Conservation (phyloP, 1,140 invertebrate species). For the Oreohelix idahoensis region DNA sequence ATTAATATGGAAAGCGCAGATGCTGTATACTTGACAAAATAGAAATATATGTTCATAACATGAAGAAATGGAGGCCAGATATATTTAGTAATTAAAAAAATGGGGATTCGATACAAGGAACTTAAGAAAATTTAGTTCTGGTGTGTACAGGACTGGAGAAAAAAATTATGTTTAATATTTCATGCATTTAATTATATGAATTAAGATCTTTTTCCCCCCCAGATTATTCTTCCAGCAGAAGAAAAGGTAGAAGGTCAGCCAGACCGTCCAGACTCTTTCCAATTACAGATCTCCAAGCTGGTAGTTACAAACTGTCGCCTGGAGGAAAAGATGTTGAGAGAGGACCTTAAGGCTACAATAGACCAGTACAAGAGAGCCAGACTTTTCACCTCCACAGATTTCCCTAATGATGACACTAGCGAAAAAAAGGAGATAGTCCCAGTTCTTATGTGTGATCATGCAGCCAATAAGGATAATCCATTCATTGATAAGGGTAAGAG, state of each 20-base stretch:
- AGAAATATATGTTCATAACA: too few species aligned
- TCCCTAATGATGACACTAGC: constrained; percentile 81
- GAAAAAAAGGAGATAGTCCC: constrained; percentile 76
- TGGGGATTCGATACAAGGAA: too few species aligned
- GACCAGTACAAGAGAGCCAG: constrained; percentile 81
- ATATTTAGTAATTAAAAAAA: too few species aligned
- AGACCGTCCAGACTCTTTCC: constrained; percentile 86
- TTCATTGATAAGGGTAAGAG: constrained; percentile 47
- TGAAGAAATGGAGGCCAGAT: too few species aligned
- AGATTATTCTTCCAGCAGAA: constrained; percentile 77
- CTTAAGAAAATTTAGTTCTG: too few species aligned
- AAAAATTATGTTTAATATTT: too few species aligned
- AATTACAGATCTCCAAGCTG: constrained; percentile 86
- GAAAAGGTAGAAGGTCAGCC: constrained; percentile 78
- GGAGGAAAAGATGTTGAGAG: constrained; percentile 78
- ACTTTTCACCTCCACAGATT: constrained; percentile 82
- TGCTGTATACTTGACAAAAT: too few species aligned
- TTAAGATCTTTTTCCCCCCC: constrained; percentile 48
- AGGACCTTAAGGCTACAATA: constrained; percentile 82
- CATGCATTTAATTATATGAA: too few species aligned
- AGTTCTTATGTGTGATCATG: constrained; percentile 73
- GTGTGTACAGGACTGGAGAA: too few species aligned
- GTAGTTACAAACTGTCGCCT: constrained; percentile 85
- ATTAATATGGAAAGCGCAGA: too few species aligned
- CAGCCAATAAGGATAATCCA: constrained; percentile 50